Conservation (phyloP, 37 sponge, comb jelly and placozoan genomes). For the Halisarca cf. caerulea region DNA sequence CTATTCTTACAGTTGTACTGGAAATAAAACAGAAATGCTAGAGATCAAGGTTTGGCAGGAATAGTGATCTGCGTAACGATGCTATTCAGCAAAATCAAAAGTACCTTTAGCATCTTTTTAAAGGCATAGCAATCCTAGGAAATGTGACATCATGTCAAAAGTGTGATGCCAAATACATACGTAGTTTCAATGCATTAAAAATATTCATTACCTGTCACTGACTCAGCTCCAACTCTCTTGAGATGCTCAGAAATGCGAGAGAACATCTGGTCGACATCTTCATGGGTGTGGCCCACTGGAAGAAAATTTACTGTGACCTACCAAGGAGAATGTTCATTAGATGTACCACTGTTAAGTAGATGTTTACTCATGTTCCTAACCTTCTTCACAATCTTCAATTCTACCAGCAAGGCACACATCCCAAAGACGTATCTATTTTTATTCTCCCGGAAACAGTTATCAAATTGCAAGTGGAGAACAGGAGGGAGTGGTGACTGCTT, state of each 20-base stretch:
- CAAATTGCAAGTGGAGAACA: constrained; percentile 18
- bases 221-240: constrained; percentile 23
- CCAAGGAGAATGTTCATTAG: not conserved
- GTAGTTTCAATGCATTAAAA: too few species aligned
- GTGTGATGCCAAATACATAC: too few species aligned
- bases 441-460: constrained; percentile 48
- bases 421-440: constrained; percentile 27
- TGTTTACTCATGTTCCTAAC: not conserved
- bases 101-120: too few species aligned
- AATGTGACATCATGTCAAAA: too few species aligned
- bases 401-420: constrained; percentile 28
- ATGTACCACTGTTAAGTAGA: too few species aligned
- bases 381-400: constrained; percentile 19
- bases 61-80: too few species aligned
- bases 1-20: too few species aligned
- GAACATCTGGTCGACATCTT: constrained; percentile 50
- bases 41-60: too few species aligned
- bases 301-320: constrained; percentile 41
- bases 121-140: too few species aligned
- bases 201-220: constrained; percentile 20
- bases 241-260: constrained; percentile 30
- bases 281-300: constrained; percentile 52
- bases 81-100: too few species aligned
- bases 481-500: constrained; percentile 4
- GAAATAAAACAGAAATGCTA: too few species aligned